Evolutionary conservation across 2,113 vertebrate species (phyloP), one percentile per base, ranked within the genome.

Genomic region (Blennius ocellaris): DNA sequence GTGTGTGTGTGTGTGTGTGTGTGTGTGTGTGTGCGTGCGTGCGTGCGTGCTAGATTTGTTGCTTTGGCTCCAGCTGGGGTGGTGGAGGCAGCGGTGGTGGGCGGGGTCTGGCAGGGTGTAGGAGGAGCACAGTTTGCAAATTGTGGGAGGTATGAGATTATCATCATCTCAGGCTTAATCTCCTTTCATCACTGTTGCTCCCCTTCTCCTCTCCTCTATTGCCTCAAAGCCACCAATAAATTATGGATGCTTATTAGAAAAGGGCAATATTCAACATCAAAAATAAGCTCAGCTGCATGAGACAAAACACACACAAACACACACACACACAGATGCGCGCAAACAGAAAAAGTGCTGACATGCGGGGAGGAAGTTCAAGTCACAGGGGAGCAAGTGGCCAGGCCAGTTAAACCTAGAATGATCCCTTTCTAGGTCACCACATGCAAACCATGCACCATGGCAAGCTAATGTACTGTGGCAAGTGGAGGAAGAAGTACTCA

Each of bases 211-310:
- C 49, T 80, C 74, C 76, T 72, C 69, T 69, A 43, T 65, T 79
- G 85, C 86, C 89, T 88, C 85, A 83, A 76, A 93, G 89, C 80
- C 73, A 72, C 57, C 69, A 12, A 88, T 92, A 90, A 94, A 93
- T 93, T 93, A 94, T 94, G 86, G 78, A 93, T 92, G 92, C 89
- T 93, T 93, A 93, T 94, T 93, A 93, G 88, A 92, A 92, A 93
- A 93, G 89, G 89, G 83, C 91, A 92, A 93, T 92, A 93, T 94
- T 92, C 92, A 91, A 89, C 86, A 81, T 82, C 73, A 76, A 83
- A 92, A 92, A 92, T 92, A 88, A 93, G 89, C 86, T 85, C 72
- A 49, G 80, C 60, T 17, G 67, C 75, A 58, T 70, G 78, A 90
- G 78, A 84, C 86, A 30, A 2, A 4, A 82, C 79, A 85, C 83